Evolutionary conservation across 2,113 vertebrate species (phyloP), one percentile per base, ranked within the genome.

Genomic region (Acrocephalus arundinaceus): DNA sequence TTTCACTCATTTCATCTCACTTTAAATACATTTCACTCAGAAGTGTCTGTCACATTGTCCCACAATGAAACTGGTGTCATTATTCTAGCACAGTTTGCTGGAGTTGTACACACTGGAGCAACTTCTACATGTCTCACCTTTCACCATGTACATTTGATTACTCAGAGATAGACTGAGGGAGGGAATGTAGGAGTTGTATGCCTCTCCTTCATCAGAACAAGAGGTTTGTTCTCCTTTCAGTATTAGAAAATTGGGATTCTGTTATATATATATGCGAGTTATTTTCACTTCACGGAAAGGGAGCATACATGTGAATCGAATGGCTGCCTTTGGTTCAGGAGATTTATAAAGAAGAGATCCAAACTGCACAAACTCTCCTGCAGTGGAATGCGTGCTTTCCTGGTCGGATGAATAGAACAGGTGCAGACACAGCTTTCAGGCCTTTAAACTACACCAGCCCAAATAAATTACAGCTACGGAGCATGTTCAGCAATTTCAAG

Each of bases 401-500:
- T 79, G 51, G 41, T 83, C 0, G 4, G 78, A 86, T 93, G 93
- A 91, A 95, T 90, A 84, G 72, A 96, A 93, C 93, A 96, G 96
- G 96, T 95, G 96, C 90, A 96, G 79, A 71, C 35, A 52, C 13
- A 86, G 90, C 65, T 91, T 91, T 77, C 67, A 84, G 83, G 72
- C 92, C 87, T 95, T 93, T 90, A 94, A 93, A 88, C 82, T 80
- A 45, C 83, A 90, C 63, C 82, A 95, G 68, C 57, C 82, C 90
- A 96, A 95, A 95, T 94, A 96, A 94, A 94, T 97, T 91, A 94
- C 87, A 93, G 88, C 87, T 45, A 77, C 3, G 4, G 82, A 93
- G 82, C 22, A 19, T 67, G 79, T 95, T 92, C 77, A 95, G 90
- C 92, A 86, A 90, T 95, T 94, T 54, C 68, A 86, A 86, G 90